Evolutionary conservation across 2,113 vertebrate species (phyloP).

Genomic region (Peucedramus taeniatus): DNA sequence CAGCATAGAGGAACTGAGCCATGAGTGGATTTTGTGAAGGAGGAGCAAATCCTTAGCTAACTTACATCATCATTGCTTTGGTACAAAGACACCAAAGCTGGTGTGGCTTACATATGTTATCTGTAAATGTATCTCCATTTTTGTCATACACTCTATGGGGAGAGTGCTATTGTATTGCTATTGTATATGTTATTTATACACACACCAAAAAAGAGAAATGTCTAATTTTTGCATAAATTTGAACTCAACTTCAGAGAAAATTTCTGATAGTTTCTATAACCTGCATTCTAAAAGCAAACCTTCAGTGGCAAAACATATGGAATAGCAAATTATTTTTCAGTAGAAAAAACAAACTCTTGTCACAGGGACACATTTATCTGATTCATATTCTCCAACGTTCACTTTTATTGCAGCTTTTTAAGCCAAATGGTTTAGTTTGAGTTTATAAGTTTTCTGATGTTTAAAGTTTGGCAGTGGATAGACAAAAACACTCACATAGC

Average conservation of each 20-base stretch:
- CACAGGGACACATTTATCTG: constrained; percentile 53
- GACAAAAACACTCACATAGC: neutral
- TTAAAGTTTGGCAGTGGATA: constrained; percentile 2
- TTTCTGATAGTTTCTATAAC: constrained; percentile 4
- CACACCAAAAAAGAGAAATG: neutral
- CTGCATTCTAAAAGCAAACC: neutral
- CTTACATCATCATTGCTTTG: neutral
- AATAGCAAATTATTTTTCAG: constrained; percentile 55
- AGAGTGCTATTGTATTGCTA: constrained; percentile 17
- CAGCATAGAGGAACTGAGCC: neutral
- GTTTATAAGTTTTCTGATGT: constrained; percentile 44
- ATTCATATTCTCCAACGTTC: constrained; percentile 49
- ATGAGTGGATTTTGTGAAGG: neutral
- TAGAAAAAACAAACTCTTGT: constrained; percentile 58
- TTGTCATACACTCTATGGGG: neutral
- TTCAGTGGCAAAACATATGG: constrained; percentile 36
- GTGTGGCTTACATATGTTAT: neutral
- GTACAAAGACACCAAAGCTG: neutral
- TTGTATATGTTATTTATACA: constrained; percentile 15
- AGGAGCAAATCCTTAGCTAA: neutral
- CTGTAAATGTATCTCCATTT: neutral
- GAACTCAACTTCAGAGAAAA: constrained; percentile 13
- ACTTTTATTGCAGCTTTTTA: constrained; percentile 30
- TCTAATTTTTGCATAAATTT: constrained; percentile 24
- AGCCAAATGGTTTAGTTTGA: constrained; percentile 17